Conservation (phyloP, 2,888 invertebrate genomes). For the Acheta domesticus region DNA sequence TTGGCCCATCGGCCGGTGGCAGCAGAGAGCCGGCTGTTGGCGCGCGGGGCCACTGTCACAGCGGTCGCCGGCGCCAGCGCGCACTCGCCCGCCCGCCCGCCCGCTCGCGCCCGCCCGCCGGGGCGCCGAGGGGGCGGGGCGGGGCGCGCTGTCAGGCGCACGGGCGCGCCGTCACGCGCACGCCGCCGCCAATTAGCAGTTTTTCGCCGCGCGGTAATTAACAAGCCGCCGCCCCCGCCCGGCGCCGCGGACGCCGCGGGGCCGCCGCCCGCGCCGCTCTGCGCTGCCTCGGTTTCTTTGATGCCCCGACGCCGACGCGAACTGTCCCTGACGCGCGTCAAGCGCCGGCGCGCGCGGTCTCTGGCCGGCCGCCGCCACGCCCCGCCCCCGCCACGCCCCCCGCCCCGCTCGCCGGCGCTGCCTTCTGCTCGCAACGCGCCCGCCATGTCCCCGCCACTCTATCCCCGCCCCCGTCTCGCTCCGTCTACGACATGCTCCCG, state of each 20-base stretch:
- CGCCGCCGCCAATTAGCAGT: background rate
- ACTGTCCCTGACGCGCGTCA: background rate
- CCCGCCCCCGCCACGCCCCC: background rate
- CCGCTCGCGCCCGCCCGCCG: too few species aligned
- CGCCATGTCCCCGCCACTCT: background rate
- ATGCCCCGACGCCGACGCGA: background rate
- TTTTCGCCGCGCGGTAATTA: slow-evolving; percentile 1
- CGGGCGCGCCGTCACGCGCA: background rate
- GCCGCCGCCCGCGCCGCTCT: background rate
- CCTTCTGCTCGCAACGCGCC: background rate
- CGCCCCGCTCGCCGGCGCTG: background rate
- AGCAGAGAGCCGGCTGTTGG: too few species aligned
- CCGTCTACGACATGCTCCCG: background rate
- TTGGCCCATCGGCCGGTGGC: too few species aligned
- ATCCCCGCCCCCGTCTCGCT: too few species aligned
- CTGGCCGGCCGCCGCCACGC: background rate
- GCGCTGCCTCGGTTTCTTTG: slow-evolving; percentile 9
- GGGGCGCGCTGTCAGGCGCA: background rate
- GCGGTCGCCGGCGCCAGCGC: too few species aligned
- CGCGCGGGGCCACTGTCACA: too few species aligned
- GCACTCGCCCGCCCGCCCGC: background rate
- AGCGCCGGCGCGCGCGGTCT: background rate
- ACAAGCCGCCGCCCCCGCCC: background rate
- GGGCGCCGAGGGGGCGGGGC: background rate
- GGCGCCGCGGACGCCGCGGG: background rate